Evolutionary conservation across 92 coral and sea anemone genomes (phyloP).

Genomic region (Phenganax stokvisi): DNA sequence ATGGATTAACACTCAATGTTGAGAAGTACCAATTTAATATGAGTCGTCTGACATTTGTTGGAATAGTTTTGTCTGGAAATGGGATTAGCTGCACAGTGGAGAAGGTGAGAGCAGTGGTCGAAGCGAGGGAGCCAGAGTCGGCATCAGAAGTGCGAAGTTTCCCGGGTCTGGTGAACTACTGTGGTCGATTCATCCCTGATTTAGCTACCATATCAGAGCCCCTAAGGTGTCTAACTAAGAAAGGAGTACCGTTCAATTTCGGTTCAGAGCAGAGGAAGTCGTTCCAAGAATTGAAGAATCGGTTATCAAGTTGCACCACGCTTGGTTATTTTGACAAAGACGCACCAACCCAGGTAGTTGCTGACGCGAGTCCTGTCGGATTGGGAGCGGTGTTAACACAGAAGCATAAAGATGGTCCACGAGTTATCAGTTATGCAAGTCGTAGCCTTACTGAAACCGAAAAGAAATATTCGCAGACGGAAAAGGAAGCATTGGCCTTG

Average conservation of each 20-base stretch:
- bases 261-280: slow-evolving; percentile 41
- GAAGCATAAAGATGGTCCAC: slow-evolving; percentile 26
- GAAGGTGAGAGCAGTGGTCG: slow-evolving; percentile 23
- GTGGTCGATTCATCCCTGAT: slow-evolving; percentile 27
- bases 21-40: slow-evolving; percentile 32
- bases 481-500: not conserved
- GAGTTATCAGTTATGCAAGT: slow-evolving; percentile 41
- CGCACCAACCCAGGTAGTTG: slow-evolving; percentile 43
- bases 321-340: slow-evolving; percentile 41
- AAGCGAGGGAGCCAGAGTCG: slow-evolving; percentile 20
- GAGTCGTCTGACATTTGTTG: slow-evolving; percentile 17
- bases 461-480: slow-evolving; percentile 32
- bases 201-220: slow-evolving; percentile 44
- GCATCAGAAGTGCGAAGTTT: slow-evolving; percentile 20
- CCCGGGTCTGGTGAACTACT: slow-evolving; percentile 30
- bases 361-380: slow-evolving; percentile 44
- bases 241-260: slow-evolving; percentile 33
- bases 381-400: slow-evolving; percentile 41
- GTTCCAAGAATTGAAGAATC: slow-evolving; percentile 37
- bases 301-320: slow-evolving; percentile 35
- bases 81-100: slow-evolving; percentile 31
- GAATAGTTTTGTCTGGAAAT: slow-evolving; percentile 31
- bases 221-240: slow-evolving; percentile 39
- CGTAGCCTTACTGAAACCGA: slow-evolving; percentile 38
- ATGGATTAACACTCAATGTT: slow-evolving; percentile 13